These are phyloP conservation scores for Trisateles emortualis DNA, from an alignment of 2,888 invertebrate species.

Conservation along the genomic window DNA sequence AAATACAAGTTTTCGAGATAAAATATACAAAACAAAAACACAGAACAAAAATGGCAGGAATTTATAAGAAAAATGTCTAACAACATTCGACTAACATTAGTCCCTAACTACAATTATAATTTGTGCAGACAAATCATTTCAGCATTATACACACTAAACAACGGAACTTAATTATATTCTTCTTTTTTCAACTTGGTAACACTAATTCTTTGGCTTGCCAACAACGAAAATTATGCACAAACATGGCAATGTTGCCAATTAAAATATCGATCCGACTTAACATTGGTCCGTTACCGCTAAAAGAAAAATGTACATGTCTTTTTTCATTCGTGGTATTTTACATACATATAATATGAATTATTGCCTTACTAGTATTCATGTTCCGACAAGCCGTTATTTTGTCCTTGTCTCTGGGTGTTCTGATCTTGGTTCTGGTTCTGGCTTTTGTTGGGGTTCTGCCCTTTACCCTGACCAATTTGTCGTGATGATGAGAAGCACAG, in stretches of 20 bases:
- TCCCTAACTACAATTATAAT: conserved; percentile 47
- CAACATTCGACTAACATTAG: conserved; percentile 44
- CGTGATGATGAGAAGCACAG: conserved; percentile 96
- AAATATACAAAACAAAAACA: conserved; percentile 17
- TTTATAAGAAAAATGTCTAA: conserved; percentile 30
- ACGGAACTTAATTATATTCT: conserved; percentile 38
- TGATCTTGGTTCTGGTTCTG: conserved; percentile 45
- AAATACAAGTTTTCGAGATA: conserved; percentile 27
- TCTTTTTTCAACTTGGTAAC: conserved; percentile 57
- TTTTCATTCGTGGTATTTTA: conserved; percentile 54
- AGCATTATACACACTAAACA: conserved; percentile 41
- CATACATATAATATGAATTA: conserved; percentile 40
- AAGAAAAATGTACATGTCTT: conserved; percentile 74
- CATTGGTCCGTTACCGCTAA: conserved; percentile 78
- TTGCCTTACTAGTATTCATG: conserved; percentile 82
- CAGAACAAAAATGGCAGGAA: conserved; percentile 46
- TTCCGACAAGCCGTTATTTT: conserved; percentile 76
- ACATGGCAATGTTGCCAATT: conserved; percentile 47
- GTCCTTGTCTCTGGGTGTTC: conserved; percentile 58
- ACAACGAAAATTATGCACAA: conserved; percentile 48
- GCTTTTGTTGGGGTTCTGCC: conserved; percentile 69
- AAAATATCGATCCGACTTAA: conserved; percentile 64
- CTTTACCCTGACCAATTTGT: conserved; percentile 82
- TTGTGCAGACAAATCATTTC: conserved; percentile 53
- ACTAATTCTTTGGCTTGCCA: conserved; percentile 60